Evolutionary conservation across 2,797 vertebrate species (phyloP).

Genomic region (Amblyopsis hoosieri): DNA sequence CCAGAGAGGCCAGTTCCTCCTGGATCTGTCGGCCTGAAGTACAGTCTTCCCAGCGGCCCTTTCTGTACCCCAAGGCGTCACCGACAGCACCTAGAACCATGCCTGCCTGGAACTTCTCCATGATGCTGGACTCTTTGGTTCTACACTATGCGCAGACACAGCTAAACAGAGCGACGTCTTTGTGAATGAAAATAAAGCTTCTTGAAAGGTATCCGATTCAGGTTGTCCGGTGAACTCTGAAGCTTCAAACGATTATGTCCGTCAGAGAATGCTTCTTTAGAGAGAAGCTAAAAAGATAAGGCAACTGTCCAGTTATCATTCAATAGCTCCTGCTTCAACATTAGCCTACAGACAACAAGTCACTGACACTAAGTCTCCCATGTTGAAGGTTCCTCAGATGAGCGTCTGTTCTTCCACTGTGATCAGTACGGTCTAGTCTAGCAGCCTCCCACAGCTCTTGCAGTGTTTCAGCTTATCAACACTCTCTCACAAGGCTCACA

Average conservation of each 20-base stretch:
- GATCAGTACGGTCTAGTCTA: not conserved
- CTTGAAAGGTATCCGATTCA: conserved; percentile 1
- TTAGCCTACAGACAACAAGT: not conserved
- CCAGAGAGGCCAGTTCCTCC: conserved; percentile 83
- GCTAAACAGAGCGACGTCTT: conserved; percentile 2
- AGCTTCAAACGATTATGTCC: not conserved
- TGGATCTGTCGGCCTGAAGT: conserved; percentile 83
- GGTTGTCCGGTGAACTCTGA: not conserved
- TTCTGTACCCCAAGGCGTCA: conserved; percentile 89
- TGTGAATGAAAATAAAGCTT: not conserved
- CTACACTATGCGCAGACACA: not conserved
- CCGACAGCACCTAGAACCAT: conserved; percentile 89
- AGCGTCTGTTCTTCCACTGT: not conserved
- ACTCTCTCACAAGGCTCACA: conserved; percentile 9
- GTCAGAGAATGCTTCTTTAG: not conserved
- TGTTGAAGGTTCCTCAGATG: not conserved
- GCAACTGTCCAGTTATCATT: not conserved
- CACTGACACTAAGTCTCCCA: conserved; percentile 1
- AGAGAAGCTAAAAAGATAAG: too few species aligned
- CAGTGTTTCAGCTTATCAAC: conserved; percentile 9
- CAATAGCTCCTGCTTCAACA: not conserved
- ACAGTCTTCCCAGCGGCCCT: conserved; percentile 82
- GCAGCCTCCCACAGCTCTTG: conserved; percentile 12
- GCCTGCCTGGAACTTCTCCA: conserved; percentile 94
- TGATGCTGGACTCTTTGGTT: conserved; percentile 38